Evolutionary conservation across 2,888 invertebrate species (phyloP).

Genomic region (Drosophila vallismaia): DNA sequence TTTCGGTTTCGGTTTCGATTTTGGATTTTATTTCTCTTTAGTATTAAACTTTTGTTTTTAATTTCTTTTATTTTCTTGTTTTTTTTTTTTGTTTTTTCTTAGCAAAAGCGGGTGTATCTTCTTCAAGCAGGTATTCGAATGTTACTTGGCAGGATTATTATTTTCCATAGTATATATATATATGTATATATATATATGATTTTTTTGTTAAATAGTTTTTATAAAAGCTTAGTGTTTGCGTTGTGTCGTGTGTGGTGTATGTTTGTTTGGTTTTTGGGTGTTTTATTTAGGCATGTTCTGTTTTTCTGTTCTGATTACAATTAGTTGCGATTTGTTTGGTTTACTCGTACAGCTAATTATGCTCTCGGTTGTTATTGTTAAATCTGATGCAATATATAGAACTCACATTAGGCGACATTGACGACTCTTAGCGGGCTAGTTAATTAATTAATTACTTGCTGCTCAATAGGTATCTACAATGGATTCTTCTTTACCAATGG

Average conservation of each 20-base stretch:
- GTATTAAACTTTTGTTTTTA: constrained; percentile 44
- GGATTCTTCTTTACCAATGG: constrained; percentile 58
- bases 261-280: constrained; percentile 33
- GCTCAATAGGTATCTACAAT: constrained; percentile 78
- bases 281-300: constrained; percentile 48
- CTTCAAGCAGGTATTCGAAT: constrained; percentile 82
- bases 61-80: constrained; percentile 25
- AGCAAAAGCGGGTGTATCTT: constrained; percentile 82
- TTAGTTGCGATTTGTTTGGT: constrained; percentile 53
- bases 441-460: constrained; percentile 59
- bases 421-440: constrained; percentile 73
- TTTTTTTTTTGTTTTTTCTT: constrained; percentile 44
- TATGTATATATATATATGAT: constrained; percentile 44
- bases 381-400: constrained; percentile 66
- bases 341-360: constrained; percentile 49
- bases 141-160: constrained; percentile 82
- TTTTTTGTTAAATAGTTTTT: constrained; percentile 68
- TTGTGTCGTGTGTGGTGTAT: constrained; percentile 35
- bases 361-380: constrained; percentile 37
- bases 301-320: constrained; percentile 24
- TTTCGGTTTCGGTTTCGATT: constrained; percentile 36
- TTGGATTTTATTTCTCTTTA: constrained; percentile 14
- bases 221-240: constrained; percentile 71
- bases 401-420: constrained; percentile 80
- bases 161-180: constrained; percentile 57